Evolutionary conservation across 2,888 invertebrate genomes (phyloP), one percentile per base, ranked within the genome.

Genomic region (Diadegma fenestrale): DNA sequence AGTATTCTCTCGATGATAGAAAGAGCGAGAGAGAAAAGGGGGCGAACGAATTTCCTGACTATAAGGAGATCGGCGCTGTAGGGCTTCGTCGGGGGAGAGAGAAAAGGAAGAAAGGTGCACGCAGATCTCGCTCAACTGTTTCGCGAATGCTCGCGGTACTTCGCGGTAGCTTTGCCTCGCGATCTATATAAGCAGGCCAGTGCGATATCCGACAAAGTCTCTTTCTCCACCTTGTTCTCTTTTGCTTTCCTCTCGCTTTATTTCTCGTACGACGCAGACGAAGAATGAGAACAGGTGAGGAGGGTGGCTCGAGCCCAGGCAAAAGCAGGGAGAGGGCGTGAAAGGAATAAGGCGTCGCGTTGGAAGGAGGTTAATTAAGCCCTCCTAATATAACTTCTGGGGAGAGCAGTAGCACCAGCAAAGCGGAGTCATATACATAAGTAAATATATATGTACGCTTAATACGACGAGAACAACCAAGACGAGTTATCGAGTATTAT

Each of bases 401-500:
- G 88, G 89, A 88, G 87, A 88, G 87, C 78, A 85, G 85, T 88
- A 45, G 81, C 77, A 68, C 68, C 78, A 58, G 71, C 71, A 71
- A 66, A 78, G 69, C 69, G 71, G 22, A 30, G n/a, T 14, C 22
- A n/a, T 63, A 22, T 61, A 61, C 43, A 61, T 61, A 8, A n/a
- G n/a, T 33, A 51, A 66, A 41, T 45, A 19, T 51, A 17, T 48
- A 17, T 66, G 48, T 37, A 48, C 51, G 22, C 43, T 22, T 19
- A 43, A 66, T 19, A 66, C 66, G 43, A 51, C 45, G 48, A 76
- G 64, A 54, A 69, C 72, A 45, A 84, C 64, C 64, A 77, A 85
- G 89, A 82, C 80, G 86, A 91, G 90, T 92, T 91, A 92, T 92
- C 90, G 91, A 91, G 91, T 90, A 92, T 92, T 91, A 92, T 91